phyloP scores from a whole-genome alignment of 2,797 vertebrate genomes.

The Mormyrus hasselquistii region DNA sequence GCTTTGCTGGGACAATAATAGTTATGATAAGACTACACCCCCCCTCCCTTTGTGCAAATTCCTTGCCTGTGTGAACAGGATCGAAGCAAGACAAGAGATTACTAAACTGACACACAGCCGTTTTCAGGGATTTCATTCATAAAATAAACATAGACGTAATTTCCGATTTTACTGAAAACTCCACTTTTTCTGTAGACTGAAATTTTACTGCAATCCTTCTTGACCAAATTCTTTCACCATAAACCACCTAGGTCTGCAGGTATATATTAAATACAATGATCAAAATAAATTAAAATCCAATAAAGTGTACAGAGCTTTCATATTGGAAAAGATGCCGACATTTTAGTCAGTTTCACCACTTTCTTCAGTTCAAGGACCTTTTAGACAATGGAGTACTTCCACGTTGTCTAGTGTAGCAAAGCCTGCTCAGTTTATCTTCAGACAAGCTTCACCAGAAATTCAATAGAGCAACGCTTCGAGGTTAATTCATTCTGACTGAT shows the following conservation, averaged over 20 bases:
- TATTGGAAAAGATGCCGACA: not conserved
- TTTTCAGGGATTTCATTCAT: not conserved
- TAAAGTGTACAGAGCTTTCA: not conserved
- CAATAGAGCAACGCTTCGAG: not conserved
- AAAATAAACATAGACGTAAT: not conserved
- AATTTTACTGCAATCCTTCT: not conserved
- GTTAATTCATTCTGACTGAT: not conserved
- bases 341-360: not conserved
- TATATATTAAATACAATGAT: not conserved
- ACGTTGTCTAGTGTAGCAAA: not conserved
- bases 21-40: not conserved
- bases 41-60: not conserved
- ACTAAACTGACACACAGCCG: not conserved
- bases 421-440: not conserved
- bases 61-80: not conserved
- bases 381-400: not conserved
- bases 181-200: not conserved
- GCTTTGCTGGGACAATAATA: not conserved
- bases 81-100: not conserved
- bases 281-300: not conserved
- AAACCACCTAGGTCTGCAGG: not conserved
- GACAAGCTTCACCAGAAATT: not conserved
- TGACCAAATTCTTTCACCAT: not conserved
- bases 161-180: not conserved
- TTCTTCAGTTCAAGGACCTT: not conserved